These are phyloP conservation scores for Callosobruchus maculatus DNA, from an alignment of 2,888 invertebrate genomes.

Conservation along the genomic window DNA sequence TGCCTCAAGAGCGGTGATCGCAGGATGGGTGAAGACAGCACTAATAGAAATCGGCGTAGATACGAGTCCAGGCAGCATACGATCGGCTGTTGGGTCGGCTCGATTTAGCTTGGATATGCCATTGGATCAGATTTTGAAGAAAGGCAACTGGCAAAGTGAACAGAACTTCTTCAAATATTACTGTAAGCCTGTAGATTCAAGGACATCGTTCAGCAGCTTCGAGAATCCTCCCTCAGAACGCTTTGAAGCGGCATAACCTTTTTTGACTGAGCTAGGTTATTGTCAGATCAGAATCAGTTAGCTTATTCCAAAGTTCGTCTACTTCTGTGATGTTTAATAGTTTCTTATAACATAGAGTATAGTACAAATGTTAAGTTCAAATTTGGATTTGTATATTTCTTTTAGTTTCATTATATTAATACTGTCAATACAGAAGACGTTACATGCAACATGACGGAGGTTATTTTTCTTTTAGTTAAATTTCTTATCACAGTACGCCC, in stretches of 20 bases:
- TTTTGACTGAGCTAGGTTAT: no score
- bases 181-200: slow-evolving; percentile 8
- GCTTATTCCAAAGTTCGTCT: no score
- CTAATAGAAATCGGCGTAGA: background rate
- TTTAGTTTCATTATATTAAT: background rate
- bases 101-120: background rate
- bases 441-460: background rate
- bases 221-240: background rate
- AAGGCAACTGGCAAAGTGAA: slow-evolving; percentile 11
- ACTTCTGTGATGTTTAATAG: no score
- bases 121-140: slow-evolving; percentile 8
- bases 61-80: background rate
- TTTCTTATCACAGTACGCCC: slow-evolving; percentile 6
- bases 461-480: background rate
- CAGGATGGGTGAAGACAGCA: slow-evolving; percentile 5
- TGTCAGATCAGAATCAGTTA: no score
- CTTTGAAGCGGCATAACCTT: background rate
- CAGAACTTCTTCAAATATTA: slow-evolving; percentile 14
- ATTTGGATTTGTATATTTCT: no score
- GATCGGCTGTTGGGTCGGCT: background rate
- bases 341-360: no score
- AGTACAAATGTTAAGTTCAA: no score
- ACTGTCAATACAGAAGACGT: no score
- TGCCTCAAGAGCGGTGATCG: slow-evolving; percentile 8
- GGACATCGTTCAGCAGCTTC: background rate